Conservation (phyloP, 2,113 vertebrate species). For the Plectropomus leopardus region DNA sequence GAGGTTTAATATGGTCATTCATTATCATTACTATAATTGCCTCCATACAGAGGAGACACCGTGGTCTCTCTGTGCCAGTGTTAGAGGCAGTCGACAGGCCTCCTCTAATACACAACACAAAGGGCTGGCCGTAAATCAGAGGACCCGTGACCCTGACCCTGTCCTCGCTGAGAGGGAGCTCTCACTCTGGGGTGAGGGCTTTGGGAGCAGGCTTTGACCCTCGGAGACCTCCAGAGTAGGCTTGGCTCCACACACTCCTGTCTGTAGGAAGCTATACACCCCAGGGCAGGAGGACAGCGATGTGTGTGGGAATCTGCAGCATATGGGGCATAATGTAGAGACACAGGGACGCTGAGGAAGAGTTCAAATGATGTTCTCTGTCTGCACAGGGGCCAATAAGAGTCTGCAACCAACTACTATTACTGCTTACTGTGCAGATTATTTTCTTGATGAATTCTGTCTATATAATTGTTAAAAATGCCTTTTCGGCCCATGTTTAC, state of each 20-base stretch:
- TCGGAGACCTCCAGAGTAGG: slow-evolving; percentile 72
- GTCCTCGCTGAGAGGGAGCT: slow-evolving; percentile 74
- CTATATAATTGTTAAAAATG: not conserved
- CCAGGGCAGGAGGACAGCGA: slow-evolving; percentile 57
- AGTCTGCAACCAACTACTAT: not conserved
- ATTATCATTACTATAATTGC: slow-evolving; percentile 77
- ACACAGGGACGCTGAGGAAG: slow-evolving; percentile 38
- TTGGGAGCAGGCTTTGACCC: slow-evolving; percentile 80
- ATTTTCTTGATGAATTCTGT: not conserved
- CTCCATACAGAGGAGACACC: slow-evolving; percentile 68
- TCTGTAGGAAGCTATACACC: slow-evolving; percentile 70
- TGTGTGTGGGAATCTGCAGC: slow-evolving; percentile 86
- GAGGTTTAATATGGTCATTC: slow-evolving; percentile 72
- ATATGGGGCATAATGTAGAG: slow-evolving; percentile 74
- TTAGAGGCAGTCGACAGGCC: slow-evolving; percentile 55
- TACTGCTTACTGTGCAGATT: not conserved
- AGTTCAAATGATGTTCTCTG: slow-evolving; percentile 51
- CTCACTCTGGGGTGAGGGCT: slow-evolving; percentile 68
- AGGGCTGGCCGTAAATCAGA: slow-evolving; percentile 78
- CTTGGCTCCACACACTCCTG: slow-evolving; percentile 72
- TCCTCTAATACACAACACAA: slow-evolving; percentile 66
- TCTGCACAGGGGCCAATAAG: slow-evolving; percentile 18
- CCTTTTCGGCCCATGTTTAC: not conserved
- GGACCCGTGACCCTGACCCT: slow-evolving; percentile 77
- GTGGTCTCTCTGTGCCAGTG: slow-evolving; percentile 49